Conservation (phyloP, 2,113 vertebrate species). For the Sula dactylatra region DNA sequence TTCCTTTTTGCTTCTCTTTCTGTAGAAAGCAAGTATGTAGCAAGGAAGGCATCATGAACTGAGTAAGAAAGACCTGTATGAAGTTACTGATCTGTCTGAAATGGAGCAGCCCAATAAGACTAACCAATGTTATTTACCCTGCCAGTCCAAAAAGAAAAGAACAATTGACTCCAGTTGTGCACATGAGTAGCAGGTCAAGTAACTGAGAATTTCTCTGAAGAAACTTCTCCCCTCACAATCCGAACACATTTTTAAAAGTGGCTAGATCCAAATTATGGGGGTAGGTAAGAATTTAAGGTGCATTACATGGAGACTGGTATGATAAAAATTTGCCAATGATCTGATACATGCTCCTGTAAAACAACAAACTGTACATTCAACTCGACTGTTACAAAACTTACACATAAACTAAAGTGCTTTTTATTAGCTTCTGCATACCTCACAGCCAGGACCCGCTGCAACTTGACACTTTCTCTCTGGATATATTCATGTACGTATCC, state of each 20-base stretch:
- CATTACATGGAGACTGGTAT: neutral
- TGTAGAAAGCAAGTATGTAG: neutral
- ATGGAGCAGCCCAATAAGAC: neutral
- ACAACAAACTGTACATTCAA: neutral
- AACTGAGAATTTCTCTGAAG: neutral
- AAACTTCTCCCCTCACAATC: neutral
- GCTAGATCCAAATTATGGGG: neutral
- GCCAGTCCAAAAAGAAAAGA: neutral
- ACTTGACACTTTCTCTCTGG: neutral
- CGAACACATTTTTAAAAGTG: neutral
- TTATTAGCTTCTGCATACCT: neutral
- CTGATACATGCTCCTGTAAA: neutral
- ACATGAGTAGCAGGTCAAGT: neutral
- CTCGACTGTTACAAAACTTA: neutral
- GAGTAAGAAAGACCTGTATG: neutral
- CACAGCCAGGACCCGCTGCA: too few relatives aligned
- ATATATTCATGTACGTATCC: rapidly evolving
- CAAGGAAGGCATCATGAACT: neutral
- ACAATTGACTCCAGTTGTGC: neutral
- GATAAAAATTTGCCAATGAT: neutral
- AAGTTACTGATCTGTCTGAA: neutral
- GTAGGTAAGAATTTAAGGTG: neutral
- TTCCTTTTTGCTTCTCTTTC: neutral
- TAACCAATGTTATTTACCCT: neutral
- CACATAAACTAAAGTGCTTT: neutral